Evolutionary conservation across 2,113 vertebrate genomes (phyloP), one percentile per base, ranked within the genome.

Genomic region (Hydrolagus affinis): DNA sequence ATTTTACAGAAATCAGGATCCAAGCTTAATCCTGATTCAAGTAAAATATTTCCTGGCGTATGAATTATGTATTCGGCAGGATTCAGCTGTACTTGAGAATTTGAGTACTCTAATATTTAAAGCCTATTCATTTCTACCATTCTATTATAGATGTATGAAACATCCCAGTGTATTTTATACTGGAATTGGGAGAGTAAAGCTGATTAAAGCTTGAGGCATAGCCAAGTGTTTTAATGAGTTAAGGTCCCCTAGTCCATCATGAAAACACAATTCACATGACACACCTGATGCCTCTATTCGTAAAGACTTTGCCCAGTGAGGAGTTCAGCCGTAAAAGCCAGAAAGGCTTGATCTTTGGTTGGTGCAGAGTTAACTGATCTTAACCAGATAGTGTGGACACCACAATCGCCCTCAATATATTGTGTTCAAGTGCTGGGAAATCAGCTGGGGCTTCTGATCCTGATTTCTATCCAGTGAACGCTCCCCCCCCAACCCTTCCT

Each of bases 151-250:
- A 32, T 32, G 4, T 15, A 60, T 77, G 56, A n/a, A 77, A 59
- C 56, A 59, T 59, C 21, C 57, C 75, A 23, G 44, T 60, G 75
- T 44, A 62, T 78, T 78, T 59, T 25, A 12, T 78, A 78, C 59
- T 60, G 57, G 75, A 60, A 60, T 76, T 56, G 32, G n/a, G 17
- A 10, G 59, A 77, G 17, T 3, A 77, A 77, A 77, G 10, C 44
- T 77, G 75, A 77, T n/a, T 59, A 57, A 59, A 77, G 15, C 57
- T 77, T 77, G n/a, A 77, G 21, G 56, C n/a, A 23, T n/a, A n/a
- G 75, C 21, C 21, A n/a, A 59, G 75, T 77, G 59, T 21, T 77
- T 44, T 59, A 60, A 59, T 56, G n/a, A 19, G 32, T 76, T n/a
- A 76, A 76, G 74, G 44, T 9, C n/a, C 69, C 44, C 44, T 44